phyloP scores from a whole-genome alignment of 2,113 vertebrate species.

The Oreamnos americanus region DNA sequence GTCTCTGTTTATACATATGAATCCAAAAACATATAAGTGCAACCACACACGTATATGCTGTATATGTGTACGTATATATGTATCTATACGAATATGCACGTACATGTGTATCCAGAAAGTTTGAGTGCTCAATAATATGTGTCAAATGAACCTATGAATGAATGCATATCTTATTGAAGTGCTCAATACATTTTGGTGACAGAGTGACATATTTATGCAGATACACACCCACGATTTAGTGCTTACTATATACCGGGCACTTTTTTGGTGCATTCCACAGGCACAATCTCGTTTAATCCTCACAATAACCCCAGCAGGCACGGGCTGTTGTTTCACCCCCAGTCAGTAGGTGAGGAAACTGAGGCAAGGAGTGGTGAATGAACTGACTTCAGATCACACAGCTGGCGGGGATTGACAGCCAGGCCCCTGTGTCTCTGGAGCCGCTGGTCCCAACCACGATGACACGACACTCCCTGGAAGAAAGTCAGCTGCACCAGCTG shows the following conservation, averaged over 20 bases:
- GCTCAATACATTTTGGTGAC: neutral
- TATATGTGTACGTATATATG: neutral
- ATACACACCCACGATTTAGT: neutral
- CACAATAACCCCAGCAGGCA: neutral
- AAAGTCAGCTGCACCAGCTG: too few relatives aligned
- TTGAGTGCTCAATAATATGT: neutral
- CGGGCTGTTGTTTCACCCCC: neutral
- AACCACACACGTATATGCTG: accelerated
- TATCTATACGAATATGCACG: accelerated
- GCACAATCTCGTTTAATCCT: neutral
- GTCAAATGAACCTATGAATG: neutral
- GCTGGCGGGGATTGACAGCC: neutral
- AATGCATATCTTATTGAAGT: neutral
- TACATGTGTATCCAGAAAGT: neutral
- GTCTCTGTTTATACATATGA: neutral
- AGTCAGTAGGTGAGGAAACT: neutral
- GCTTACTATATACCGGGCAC: neutral
- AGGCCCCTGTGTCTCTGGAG: neutral
- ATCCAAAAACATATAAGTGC: neutral
- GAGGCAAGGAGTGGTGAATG: neutral
- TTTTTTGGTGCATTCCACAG: neutral
- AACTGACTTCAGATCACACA: neutral
- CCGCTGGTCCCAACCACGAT: accelerated
- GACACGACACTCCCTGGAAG: neutral
- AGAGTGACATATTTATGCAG: neutral